These are phyloP conservation scores for Parotocinclus haroldoi DNA, from an alignment of 2,797 vertebrate species.

Conservation along the genomic window DNA sequence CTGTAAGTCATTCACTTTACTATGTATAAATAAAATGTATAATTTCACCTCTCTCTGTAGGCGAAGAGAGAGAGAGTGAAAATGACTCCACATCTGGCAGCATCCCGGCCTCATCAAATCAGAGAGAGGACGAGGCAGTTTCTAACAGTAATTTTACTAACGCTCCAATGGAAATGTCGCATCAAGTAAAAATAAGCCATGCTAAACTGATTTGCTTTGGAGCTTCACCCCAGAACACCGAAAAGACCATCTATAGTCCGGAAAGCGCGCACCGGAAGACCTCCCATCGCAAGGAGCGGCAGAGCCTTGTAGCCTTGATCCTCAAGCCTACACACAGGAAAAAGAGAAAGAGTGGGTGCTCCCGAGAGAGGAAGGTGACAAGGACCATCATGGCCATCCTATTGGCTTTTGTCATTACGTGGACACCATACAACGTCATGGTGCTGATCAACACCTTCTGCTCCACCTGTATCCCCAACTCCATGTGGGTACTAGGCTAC, in stretches of 20 bases:
- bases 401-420: conserved; percentile 89
- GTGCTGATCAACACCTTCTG: conserved; percentile 96
- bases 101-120: conserved; percentile 65
- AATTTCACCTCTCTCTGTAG: conserved; percentile 40
- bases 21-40: too few species aligned
- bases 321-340: conserved; percentile 51
- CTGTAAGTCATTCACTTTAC: too few species aligned
- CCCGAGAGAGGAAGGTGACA: conserved; percentile 91
- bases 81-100: conserved; percentile 79
- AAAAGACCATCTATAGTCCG: conserved; percentile 69
- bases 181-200: conserved; percentile 38
- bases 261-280: conserved; percentile 56
- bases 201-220: conserved; percentile 50
- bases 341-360: conserved; percentile 77
- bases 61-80: conserved; percentile 73
- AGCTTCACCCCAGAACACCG: conserved; percentile 68
- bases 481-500: conserved; percentile 91
- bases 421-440: conserved; percentile 98
- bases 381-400: conserved; percentile 96
- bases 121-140: conserved; percentile 46
- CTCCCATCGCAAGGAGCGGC: conserved; percentile 78
- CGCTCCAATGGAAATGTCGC: conserved; percentile 5
- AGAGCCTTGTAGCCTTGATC: conserved; percentile 61
- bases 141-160: conserved; percentile 27
- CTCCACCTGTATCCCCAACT: conserved; percentile 80